Conservation (phyloP, 2,797 vertebrate genomes). For the Microhierax caerulescens region DNA sequence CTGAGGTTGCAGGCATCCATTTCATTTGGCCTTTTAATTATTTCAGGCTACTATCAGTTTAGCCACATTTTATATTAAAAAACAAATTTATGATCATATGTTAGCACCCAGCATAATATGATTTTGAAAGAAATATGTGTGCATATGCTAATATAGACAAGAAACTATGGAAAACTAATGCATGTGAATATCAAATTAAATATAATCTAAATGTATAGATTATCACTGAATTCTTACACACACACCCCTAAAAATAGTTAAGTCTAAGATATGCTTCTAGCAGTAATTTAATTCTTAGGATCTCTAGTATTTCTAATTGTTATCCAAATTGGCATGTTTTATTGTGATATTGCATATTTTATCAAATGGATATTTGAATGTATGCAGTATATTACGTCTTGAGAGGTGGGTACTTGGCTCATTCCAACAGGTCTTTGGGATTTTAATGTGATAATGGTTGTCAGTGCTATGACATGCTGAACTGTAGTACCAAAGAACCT, state of each 20-base stretch:
- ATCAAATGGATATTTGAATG: neutral
- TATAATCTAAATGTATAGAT: neutral
- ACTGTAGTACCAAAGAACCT: neutral
- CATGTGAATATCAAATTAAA: neutral
- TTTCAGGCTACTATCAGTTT: neutral
- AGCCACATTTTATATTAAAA: neutral
- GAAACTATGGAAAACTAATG: neutral
- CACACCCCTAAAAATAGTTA: neutral
- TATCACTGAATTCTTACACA: neutral
- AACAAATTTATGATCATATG: neutral
- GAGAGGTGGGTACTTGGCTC: neutral
- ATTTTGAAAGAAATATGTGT: neutral
- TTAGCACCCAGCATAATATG: neutral
- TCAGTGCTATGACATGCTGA: neutral
- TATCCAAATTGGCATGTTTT: neutral
- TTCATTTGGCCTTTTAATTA: neutral
- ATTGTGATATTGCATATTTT: neutral
- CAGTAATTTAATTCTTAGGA: neutral
- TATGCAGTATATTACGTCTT: neutral
- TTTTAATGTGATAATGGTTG: neutral
- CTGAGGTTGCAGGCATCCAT: neutral
- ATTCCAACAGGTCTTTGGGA: neutral
- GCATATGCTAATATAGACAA: neutral
- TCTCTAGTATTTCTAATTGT: neutral
- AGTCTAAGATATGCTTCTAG: neutral